phyloP scores from a whole-genome alignment of 2,113 vertebrate genomes.

The Etheostoma cragini region DNA sequence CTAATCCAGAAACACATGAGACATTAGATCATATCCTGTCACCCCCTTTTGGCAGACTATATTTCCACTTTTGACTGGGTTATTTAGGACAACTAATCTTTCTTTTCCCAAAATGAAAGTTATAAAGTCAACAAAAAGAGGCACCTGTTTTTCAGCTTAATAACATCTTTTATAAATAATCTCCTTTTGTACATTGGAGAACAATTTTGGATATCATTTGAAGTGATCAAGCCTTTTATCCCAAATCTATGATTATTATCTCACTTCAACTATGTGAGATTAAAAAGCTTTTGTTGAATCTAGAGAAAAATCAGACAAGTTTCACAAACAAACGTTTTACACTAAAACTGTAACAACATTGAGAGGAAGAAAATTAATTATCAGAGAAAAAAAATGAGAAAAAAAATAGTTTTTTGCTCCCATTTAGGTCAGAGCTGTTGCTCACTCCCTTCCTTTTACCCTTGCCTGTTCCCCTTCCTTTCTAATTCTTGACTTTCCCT shows the following conservation, averaged over 20 bases:
- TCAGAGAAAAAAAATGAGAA: slow-evolving; percentile 24
- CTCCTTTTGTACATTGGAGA: neutral
- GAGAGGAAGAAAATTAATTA: slow-evolving; percentile 44
- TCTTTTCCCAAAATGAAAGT: slow-evolving; percentile 11
- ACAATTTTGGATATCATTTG: too few species aligned
- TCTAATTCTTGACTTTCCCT: slow-evolving; percentile 49
- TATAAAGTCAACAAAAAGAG: neutral
- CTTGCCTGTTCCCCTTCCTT: slow-evolving; percentile 46
- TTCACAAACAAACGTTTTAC: neutral
- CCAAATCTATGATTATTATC: neutral
- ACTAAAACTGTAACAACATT: neutral
- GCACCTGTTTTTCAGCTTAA: neutral
- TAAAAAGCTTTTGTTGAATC: neutral
- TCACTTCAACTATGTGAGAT: neutral
- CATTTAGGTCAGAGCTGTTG: slow-evolving; percentile 47
- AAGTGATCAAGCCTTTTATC: neutral
- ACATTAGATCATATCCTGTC: slow-evolving; percentile 64
- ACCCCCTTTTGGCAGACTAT: slow-evolving; percentile 18
- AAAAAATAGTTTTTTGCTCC: slow-evolving; percentile 77
- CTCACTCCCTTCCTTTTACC: slow-evolving; percentile 60
- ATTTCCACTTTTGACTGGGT: slow-evolving; percentile 17
- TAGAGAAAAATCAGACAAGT: neutral
- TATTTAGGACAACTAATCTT: slow-evolving; percentile 25
- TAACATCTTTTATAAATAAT: slow-evolving; percentile 5
- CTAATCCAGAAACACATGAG: slow-evolving; percentile 33